Evolutionary conservation across 2,113 vertebrate species (phyloP).

Genomic region (Okapia johnstoni): DNA sequence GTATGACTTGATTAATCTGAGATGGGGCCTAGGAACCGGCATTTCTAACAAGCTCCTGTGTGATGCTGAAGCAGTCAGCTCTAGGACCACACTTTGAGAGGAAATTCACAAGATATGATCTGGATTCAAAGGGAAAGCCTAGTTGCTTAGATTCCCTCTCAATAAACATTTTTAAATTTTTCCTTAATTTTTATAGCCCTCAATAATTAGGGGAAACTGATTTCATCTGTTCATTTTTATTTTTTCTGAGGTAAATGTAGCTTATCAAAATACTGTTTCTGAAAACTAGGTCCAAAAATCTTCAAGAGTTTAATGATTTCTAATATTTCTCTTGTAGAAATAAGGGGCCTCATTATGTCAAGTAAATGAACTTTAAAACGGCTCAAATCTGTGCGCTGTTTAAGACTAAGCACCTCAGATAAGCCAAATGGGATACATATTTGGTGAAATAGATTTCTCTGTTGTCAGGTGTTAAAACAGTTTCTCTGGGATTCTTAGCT

Average conservation of each 20-base stretch:
- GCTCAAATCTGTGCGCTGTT: background rate
- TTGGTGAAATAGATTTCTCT: slow-evolving; percentile 18
- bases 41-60: background rate
- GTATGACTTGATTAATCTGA: too few species aligned
- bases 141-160: background rate
- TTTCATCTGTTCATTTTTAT: background rate
- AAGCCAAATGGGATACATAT: slow-evolving; percentile 24
- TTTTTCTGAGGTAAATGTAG: background rate
- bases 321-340: slow-evolving; percentile 33
- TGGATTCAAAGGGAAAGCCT: background rate
- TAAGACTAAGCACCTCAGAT: slow-evolving; percentile 29
- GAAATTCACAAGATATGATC: background rate
- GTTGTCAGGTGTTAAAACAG: background rate
- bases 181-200: background rate
- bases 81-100: background rate
- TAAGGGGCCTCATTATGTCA: slow-evolving; percentile 19
- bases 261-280: background rate
- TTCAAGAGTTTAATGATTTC: slow-evolving; percentile 11
- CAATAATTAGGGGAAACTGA: background rate
- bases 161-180: background rate
- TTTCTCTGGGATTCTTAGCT: background rate
- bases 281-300: background rate
- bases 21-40: too few species aligned
- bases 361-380: slow-evolving; percentile 28
- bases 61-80: too few species aligned